Evolutionary conservation across 2,113 vertebrate species (phyloP).

Genomic region (Anoplopoma fimbria): DNA sequence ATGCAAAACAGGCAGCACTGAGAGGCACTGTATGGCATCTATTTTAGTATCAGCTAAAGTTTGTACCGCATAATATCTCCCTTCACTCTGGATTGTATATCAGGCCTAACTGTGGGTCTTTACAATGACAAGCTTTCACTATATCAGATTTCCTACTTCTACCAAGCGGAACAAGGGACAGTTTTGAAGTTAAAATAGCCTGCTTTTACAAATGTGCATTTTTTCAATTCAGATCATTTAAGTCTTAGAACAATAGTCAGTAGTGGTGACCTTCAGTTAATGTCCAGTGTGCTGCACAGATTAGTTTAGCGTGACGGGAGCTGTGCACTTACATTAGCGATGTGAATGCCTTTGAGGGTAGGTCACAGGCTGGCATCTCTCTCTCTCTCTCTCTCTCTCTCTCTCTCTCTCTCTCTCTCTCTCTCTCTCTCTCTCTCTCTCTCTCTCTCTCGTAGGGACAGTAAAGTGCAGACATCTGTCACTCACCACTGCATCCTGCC

Average conservation of each 20-base stretch:
- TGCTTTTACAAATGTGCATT: slow-evolving; percentile 2
- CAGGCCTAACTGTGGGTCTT: slow-evolving; percentile 35
- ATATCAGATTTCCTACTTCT: slow-evolving; percentile 43
- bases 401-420: slow-evolving; percentile 14
- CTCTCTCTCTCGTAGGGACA: slow-evolving; percentile 15
- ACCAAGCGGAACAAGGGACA: slow-evolving; percentile 11
- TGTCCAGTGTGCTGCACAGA: slow-evolving; percentile 19
- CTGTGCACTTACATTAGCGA: slow-evolving; percentile 31
- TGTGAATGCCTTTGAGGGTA: slow-evolving; percentile 31
- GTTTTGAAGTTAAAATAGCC: slow-evolving; percentile 14
- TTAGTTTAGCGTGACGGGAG: slow-evolving; percentile 36
- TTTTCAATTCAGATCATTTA: slow-evolving; percentile 9
- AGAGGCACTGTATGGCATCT: slow-evolving; percentile 25
- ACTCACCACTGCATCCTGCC: slow-evolving; percentile 15
- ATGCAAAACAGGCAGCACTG: slow-evolving; percentile 20
- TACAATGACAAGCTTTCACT: slow-evolving; percentile 50
- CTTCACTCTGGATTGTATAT: slow-evolving; percentile 36
- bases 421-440: background rate
- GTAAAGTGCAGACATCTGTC: slow-evolving; percentile 43
- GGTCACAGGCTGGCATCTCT: slow-evolving; percentile 12
- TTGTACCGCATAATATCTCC: slow-evolving; percentile 54
- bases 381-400: slow-evolving; percentile 10
- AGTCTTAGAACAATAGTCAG: slow-evolving; percentile 33
- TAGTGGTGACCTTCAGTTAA: slow-evolving; percentile 44
- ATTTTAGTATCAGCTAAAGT: slow-evolving; percentile 34